Percentiles rank a stretch among this genome's conserved stretches.
phyloP scores from a whole-genome alignment of 2,888 invertebrate species.

The Scaptomyza flava region DNA sequence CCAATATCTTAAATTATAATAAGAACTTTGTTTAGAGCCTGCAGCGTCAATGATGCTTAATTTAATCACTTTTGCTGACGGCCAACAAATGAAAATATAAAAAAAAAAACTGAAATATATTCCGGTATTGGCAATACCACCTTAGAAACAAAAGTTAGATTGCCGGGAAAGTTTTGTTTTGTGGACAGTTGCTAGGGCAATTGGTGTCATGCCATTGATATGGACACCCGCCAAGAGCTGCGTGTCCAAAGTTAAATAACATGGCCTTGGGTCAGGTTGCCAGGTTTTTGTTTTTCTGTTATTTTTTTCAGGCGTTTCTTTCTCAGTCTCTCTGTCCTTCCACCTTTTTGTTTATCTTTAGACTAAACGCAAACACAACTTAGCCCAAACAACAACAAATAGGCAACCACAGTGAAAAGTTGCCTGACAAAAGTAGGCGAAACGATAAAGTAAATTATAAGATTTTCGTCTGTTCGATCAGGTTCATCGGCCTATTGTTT shows the following conservation, averaged over 20 bases:
- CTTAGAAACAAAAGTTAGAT: slow-evolving; percentile 16
- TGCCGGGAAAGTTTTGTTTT: slow-evolving; percentile 48
- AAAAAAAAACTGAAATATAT: slow-evolving; percentile 6
- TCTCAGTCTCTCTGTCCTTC: slow-evolving; percentile 5
- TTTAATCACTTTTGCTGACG: slow-evolving; percentile 68
- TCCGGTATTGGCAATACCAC: slow-evolving; percentile 1
- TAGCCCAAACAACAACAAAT: slow-evolving; percentile 59
- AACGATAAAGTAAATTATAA: slow-evolving; percentile 63
- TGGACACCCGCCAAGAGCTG: slow-evolving; percentile 58
- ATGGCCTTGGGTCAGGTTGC: slow-evolving; percentile 61
- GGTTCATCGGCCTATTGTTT: slow-evolving; percentile 44
- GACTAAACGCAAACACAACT: slow-evolving; percentile 69
- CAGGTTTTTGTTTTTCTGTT: slow-evolving; percentile 49
- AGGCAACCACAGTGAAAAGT: slow-evolving; percentile 52
- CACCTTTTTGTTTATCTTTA: slow-evolving; percentile 65
- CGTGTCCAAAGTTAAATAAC: slow-evolving; percentile 71
- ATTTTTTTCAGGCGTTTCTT: slow-evolving; percentile 7
- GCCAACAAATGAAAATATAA: slow-evolving; percentile 33
- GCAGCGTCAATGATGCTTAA: slow-evolving; percentile 44
- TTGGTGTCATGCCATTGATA: slow-evolving; percentile 55
- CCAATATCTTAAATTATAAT: slow-evolving; percentile 60
- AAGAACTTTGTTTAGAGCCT: slow-evolving; percentile 42
- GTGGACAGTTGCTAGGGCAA: slow-evolving; percentile 2
- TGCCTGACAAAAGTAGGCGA: slow-evolving; percentile 31
- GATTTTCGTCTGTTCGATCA: slow-evolving; percentile 51